A percentile compares a stretch with the other conserved stretches of the same genome.
Evolutionary conservation across 2,113 vertebrate genomes (phyloP).

Genomic region (Orthonyx spaldingii): DNA sequence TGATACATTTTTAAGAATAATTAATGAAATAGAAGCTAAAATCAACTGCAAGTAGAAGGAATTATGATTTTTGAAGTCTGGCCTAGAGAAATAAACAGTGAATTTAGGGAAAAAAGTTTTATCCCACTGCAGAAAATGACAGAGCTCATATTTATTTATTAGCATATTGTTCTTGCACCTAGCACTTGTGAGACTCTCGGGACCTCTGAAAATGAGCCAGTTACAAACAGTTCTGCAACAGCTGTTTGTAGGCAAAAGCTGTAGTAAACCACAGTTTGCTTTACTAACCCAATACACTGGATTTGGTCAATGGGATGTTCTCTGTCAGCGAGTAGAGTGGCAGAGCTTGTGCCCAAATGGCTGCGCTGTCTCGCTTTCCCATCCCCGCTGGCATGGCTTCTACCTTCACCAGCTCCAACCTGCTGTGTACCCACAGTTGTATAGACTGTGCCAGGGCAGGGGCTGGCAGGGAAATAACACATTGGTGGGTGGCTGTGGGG

Average conservation of each 20-base stretch:
- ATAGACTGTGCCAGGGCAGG: not conserved
- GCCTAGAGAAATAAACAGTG: not conserved
- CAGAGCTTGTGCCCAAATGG: not conserved
- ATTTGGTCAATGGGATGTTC: not conserved
- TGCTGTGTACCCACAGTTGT: rapidly evolving
- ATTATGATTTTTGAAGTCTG: not conserved
- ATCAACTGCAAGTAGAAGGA: not conserved
- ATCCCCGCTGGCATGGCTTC: rapidly evolving
- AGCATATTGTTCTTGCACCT: not conserved
- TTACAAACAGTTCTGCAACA: not conserved
- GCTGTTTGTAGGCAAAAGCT: not conserved
- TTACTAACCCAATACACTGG: not conserved
- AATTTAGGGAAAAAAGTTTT: not conserved
- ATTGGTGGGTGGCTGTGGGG: not conserved
- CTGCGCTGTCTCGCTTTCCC: rapidly evolving
- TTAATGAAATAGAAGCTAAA: not conserved
- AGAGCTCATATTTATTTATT: not conserved
- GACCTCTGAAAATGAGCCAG: not conserved
- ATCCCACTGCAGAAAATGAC: not conserved
- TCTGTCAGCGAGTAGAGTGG: rapidly evolving
- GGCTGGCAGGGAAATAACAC: not conserved
- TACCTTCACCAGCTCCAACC: not conserved
- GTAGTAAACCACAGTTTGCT: not conserved
- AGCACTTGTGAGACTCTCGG: not conserved
- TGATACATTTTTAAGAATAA: not conserved